phyloP scores from a whole-genome alignment of 2,888 invertebrate species.

The Machimus atricapillus region DNA sequence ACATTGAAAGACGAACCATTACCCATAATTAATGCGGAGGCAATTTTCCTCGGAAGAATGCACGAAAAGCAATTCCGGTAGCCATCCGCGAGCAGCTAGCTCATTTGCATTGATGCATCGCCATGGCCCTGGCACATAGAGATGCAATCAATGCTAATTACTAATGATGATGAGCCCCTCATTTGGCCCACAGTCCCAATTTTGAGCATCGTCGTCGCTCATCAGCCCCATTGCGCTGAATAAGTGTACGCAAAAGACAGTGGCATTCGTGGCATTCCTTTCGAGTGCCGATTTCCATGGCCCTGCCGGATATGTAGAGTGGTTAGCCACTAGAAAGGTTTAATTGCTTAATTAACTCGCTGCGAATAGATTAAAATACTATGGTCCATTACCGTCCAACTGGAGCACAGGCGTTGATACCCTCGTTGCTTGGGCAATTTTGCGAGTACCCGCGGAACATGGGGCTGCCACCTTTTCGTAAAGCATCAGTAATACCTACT shows the following conservation, averaged over 20 bases:
- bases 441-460: neutral
- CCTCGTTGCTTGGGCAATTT: neutral
- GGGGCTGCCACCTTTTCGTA: neutral
- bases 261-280: neutral
- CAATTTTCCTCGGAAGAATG: conserved; percentile 10
- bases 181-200: conserved; percentile 23
- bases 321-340: conserved; percentile 10
- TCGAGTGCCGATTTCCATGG: conserved; percentile 7
- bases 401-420: neutral
- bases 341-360: conserved; percentile 39
- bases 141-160: conserved; percentile 23
- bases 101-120: conserved; percentile 15
- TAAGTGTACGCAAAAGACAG: neutral
- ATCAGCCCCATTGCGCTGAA: neutral
- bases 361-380: conserved; percentile 28
- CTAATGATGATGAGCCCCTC: conserved; percentile 16
- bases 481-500: neutral
- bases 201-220: neutral
- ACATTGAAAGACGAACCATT: neutral
- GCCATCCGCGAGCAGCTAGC: neutral
- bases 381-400: conserved; percentile 37
- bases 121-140: neutral
- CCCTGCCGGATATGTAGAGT: neutral
- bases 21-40: neutral
- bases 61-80: neutral